A percentile compares a stretch with the other conserved stretches of the same genome.
Evolutionary conservation across 2,888 invertebrate species (phyloP).

Genomic region (Idaea straminata): DNA sequence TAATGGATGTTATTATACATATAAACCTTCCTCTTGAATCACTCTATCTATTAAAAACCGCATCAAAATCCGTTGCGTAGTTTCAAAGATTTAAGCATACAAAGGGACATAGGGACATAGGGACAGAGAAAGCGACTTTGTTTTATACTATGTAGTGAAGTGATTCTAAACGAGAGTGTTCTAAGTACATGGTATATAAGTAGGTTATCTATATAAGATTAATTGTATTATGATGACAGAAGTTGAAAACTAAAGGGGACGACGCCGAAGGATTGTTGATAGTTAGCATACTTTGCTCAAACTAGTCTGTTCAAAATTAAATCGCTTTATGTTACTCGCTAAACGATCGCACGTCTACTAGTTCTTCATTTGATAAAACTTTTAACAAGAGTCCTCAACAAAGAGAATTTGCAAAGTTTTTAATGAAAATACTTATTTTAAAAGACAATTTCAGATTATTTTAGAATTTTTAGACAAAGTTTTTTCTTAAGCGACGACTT

Average conservation of each 20-base stretch:
- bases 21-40: too few species aligned
- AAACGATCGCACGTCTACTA: constrained; percentile 13
- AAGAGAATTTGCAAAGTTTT: constrained; percentile 27
- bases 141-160: too few species aligned
- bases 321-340: constrained; percentile 16
- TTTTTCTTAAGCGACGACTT: neutral
- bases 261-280: constrained; percentile 9
- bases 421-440: constrained; percentile 26
- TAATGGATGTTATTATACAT: too few species aligned
- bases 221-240: constrained; percentile 14
- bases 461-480: neutral
- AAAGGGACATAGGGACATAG: too few species aligned
- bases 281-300: constrained; percentile 10
- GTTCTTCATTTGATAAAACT: constrained; percentile 22
- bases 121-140: too few species aligned
- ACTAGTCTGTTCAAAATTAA: constrained; percentile 12
- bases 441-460: constrained; percentile 15
- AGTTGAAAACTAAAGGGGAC: constrained; percentile 12
- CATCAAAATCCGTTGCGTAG: too few species aligned
- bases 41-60: too few species aligned
- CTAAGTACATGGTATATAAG: neutral
- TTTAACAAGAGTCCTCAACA: constrained; percentile 23
- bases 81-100: too few species aligned
- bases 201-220: neutral
- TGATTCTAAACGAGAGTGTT: neutral